Evolutionary conservation across 2,888 invertebrate species (phyloP).

Genomic region (Thalpophila matura): DNA sequence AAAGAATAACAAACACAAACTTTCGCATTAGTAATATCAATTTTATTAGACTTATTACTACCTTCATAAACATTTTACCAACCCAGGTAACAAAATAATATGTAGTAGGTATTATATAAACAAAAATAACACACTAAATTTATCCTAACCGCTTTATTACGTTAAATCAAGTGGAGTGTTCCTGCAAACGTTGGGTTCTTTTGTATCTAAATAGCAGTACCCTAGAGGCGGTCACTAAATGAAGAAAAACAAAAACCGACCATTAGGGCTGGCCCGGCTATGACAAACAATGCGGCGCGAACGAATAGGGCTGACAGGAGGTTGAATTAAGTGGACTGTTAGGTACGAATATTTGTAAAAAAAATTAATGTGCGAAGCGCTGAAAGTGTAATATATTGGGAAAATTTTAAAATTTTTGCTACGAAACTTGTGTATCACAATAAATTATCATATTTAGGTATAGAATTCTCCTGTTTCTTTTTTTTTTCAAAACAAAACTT

Average conservation of each 20-base stretch:
- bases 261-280: slow-evolving; percentile 77
- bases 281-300: slow-evolving; percentile 74
- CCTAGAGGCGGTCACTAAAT: slow-evolving; percentile 74
- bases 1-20: too few species aligned
- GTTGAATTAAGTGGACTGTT: slow-evolving; percentile 6
- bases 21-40: too few species aligned
- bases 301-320: slow-evolving; percentile 58
- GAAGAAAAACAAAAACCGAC: slow-evolving; percentile 83
- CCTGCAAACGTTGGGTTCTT: slow-evolving; percentile 69
- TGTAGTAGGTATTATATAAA: too few species aligned
- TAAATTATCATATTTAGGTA: too few species aligned
- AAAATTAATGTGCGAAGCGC: neutral
- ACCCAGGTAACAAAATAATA: slow-evolving; percentile 22
- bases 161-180: slow-evolving; percentile 63
- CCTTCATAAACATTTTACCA: neutral
- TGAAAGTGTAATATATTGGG: neutral
- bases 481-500: too few species aligned
- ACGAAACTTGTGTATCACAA: too few species aligned
- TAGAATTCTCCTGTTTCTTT: too few species aligned
- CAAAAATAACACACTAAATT: slow-evolving; percentile 48
- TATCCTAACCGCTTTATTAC: slow-evolving; percentile 55
- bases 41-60: too few species aligned
- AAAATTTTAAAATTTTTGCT: too few species aligned
- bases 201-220: slow-evolving; percentile 70
- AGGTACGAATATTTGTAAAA: neutral